Conservation (phyloP, 2,797 vertebrate species). For the Phylloscopus collybita region DNA sequence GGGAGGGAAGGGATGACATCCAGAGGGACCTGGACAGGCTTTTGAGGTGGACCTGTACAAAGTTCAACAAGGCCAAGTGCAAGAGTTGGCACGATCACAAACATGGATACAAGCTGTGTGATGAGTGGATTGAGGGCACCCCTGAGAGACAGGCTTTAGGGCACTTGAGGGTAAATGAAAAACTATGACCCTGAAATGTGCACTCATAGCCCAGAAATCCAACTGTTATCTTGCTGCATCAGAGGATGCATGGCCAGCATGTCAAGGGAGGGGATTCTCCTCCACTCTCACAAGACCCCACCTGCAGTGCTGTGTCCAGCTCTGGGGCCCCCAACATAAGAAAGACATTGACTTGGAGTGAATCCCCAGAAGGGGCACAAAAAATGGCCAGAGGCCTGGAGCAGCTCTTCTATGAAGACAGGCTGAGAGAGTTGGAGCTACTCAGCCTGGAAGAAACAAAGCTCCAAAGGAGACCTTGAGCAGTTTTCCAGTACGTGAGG, state of each 20-base stretch:
- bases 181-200: neutral
- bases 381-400: neutral
- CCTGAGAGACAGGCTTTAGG: neutral
- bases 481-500: neutral
- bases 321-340: rapidly evolving
- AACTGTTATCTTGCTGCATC: neutral
- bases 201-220: neutral
- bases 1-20: rapidly evolving
- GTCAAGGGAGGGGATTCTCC: neutral
- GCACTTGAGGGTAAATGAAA: neutral
- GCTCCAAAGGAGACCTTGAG: neutral
- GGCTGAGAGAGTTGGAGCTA: too few relatives aligned
- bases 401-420: neutral
- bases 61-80: neutral
- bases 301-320: neutral
- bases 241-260: neutral
- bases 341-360: neutral
- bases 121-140: neutral
- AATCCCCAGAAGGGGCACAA: neutral
- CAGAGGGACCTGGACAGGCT: neutral
- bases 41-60: neutral
- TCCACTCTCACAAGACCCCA: too few relatives aligned
- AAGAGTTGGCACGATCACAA: neutral
- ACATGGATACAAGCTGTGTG: neutral
- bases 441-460: neutral